Evolutionary conservation across 2,888 invertebrate genomes (phyloP), one percentile per base, ranked within the genome.

Genomic region (Micoletzkya japonica): DNA sequence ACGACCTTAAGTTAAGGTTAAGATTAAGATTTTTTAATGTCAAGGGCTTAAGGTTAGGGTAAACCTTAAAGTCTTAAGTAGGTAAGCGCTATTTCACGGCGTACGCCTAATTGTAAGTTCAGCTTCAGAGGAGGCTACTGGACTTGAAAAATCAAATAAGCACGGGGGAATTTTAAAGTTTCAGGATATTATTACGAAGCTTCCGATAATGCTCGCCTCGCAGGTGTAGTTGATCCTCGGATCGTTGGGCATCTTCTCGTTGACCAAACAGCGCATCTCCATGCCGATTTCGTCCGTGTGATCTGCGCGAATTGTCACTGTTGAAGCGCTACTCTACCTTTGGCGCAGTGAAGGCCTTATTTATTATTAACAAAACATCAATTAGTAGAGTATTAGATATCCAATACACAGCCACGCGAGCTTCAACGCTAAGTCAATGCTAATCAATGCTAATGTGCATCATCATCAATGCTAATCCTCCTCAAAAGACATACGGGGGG

Each of bases 201-300:
- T 20, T 30, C 14, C 26, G 56, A 34, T 34, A 34, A 7, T 7
- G 0, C 61, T 44, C 37, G 74, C 98, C 87, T 99, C 97, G 4
- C 97, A 94, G 0, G 94, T 93, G 87, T 96, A 99, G 87, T 94
- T 95, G 78, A 93, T 93, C 61, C 92, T 92, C 87, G 93, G 93
- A 80, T 96, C 95, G 0, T 92, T 91, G 0, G 97, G 97, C 0
- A 95, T 94, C n/a, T 76, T 77, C 64, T 77, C 79, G 30, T 93
- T 94, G 1, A 91, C 91, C 78, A 92, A 93, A 78, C 91, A 92
- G 86, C 96, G 96, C 85, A 98, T 88, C 86, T 98, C 98, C 49
- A 98, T 91, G 0, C 96, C 97, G 24, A 99, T 93, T 86, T 98
- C 98, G 85, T 99, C 98, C 4, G 95, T 95, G 86, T 92, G 95